These are phyloP conservation scores for Emydoidea blandingii DNA, from an alignment of 2,797 vertebrate genomes.

Conservation along the genomic window DNA sequence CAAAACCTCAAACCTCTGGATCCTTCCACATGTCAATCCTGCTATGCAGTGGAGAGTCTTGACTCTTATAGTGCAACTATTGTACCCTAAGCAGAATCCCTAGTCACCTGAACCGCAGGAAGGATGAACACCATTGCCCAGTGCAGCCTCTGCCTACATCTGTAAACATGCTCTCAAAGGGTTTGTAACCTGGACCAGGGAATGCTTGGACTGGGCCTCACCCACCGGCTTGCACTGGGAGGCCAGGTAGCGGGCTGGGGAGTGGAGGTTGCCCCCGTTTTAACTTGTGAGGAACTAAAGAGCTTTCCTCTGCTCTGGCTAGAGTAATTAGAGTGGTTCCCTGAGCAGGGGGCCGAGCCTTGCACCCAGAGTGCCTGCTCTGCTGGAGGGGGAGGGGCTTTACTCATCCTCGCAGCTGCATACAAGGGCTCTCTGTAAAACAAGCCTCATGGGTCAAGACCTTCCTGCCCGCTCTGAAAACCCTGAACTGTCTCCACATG, in stretches of 20 bases:
- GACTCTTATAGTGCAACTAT: conserved; percentile 78
- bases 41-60: conserved; percentile 75
- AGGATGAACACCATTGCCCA: rapidly evolving
- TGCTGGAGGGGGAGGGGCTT: not conserved
- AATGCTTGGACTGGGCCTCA: not conserved
- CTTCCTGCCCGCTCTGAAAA: conserved; percentile 42
- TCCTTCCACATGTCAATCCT: conserved; percentile 65
- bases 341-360: not conserved
- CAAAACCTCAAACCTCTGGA: conserved; percentile 53
- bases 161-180: not conserved
- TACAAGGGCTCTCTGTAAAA: not conserved
- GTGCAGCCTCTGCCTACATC: not conserved
- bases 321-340: not conserved
- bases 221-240: too few species aligned
- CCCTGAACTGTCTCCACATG: conserved; percentile 3
- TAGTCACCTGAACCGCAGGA: too few species aligned
- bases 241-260: not conserved
- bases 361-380: too few species aligned
- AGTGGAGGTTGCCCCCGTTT: not conserved
- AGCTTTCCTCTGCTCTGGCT: not conserved
- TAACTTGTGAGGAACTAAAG: not conserved
- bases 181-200: not conserved
- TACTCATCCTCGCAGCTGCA: not conserved
- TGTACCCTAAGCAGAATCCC: conserved; percentile 52
- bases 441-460: conserved; percentile 42